Evolutionary conservation across 2,113 vertebrate species (phyloP), one percentile per base, ranked within the genome.

Genomic region (Tetrao urogallus): DNA sequence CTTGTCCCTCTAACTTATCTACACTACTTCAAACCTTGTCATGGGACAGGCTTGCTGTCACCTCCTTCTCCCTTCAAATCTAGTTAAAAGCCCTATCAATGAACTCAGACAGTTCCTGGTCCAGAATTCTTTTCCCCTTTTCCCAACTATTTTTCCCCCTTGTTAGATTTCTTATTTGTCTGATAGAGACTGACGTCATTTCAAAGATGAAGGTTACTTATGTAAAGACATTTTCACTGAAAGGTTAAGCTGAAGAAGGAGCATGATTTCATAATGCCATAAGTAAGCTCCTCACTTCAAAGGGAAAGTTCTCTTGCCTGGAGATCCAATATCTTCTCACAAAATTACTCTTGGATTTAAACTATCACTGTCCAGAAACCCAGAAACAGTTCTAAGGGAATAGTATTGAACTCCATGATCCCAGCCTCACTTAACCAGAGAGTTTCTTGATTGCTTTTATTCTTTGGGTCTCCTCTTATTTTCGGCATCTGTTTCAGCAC

Each of bases 291-390:
- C 20, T 87, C 25, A 58, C 21, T 57, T 88, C 72, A 70, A 91
- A 92, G 36, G 61, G 16, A 69, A 88, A 6, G n/a, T n/a, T n/a
- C n/a, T n/a, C n/a, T n/a, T 64, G 2, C 25, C 48, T 82, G 21
- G 81, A 54, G 25, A 63, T 45, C 16, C 18, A 42, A 13, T 36
- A 66, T 8, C 27, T 82, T 87, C 36, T 66, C 60, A 38, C 32
- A 87, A 69, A 89, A 69, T 76, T 90, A 57, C 27, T 58, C 69
- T n/a, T 28, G 20, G 8, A n/a, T 65, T 92, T 67, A 45, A 76
- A 21, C 8, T 34, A 1, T 63, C 28, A n/a, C 13, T 54, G 6
- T 30, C 30, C 21, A 70, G 54, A 81, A 86, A 82, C 12, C 10
- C 25, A 82, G 75, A 70, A 94, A 76, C 11, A 0, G 1, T 77